phyloP scores from a whole-genome alignment of 2,113 vertebrate species.

The Xerus inauris region DNA sequence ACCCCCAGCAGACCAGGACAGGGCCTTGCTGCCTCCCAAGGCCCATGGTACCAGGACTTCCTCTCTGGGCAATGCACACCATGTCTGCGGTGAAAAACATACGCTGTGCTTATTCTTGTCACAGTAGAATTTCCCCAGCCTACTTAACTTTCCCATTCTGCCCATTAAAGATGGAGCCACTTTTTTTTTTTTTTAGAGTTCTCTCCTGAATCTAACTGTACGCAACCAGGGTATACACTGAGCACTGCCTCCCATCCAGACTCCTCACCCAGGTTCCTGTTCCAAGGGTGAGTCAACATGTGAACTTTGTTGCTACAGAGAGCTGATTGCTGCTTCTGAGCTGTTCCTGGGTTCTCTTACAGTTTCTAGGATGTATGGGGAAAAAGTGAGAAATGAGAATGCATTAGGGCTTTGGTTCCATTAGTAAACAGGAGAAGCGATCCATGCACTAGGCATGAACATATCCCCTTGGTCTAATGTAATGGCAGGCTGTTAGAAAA shows the following conservation, averaged over 20 bases:
- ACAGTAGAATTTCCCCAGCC: neutral
- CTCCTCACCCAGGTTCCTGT: neutral
- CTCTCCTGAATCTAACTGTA: neutral
- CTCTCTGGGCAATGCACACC: neutral
- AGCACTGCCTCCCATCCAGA: neutral
- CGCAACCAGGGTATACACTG: neutral
- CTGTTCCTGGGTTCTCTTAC: neutral
- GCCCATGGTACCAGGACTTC: neutral
- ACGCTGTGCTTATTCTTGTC: neutral
- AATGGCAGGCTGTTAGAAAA: neutral
- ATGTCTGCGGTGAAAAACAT: neutral
- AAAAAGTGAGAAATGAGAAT: neutral
- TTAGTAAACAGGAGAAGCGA: neutral
- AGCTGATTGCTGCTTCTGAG: neutral
- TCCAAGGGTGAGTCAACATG: neutral
- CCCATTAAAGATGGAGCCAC: neutral
- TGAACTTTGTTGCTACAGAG: neutral
- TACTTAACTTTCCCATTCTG: neutral
- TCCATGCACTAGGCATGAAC: rapidly evolving
- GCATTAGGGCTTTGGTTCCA: neutral
- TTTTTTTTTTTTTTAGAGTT: neutral
- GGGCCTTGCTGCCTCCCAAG: neutral
- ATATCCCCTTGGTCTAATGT: neutral
- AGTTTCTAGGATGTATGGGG: neutral
- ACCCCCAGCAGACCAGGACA: rapidly evolving